phyloP scores from a whole-genome alignment of 2,797 vertebrate species.

The Ceyx erithaca region DNA sequence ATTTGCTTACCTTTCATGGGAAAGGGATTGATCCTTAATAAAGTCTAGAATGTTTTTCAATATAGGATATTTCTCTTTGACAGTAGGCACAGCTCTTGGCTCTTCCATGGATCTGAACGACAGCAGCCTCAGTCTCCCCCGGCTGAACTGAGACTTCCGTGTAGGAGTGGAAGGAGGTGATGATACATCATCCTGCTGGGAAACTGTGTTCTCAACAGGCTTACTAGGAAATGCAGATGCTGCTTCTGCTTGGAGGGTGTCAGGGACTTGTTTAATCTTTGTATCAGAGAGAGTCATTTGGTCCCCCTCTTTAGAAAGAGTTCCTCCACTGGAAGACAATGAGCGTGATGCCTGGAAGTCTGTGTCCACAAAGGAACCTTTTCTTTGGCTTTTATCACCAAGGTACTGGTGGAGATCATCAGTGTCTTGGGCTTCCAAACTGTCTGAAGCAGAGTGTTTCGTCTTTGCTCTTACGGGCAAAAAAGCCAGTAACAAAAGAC shows the following conservation, averaged over 20 bases:
- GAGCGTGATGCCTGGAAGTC: conserved; percentile 84
- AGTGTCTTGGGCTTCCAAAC: conserved; percentile 2
- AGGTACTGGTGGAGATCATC: conserved; percentile 6
- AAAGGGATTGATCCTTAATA: conserved; percentile 91
- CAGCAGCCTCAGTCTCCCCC: conserved; percentile 91
- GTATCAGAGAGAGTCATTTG: background rate
- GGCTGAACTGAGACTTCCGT: conserved; percentile 86
- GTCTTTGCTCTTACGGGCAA: conserved; percentile 73
- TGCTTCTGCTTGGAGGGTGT: conserved; percentile 27
- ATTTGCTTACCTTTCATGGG: conserved; percentile 82
- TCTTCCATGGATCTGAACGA: conserved; percentile 94
- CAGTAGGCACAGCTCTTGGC: conserved; percentile 81
- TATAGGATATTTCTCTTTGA: conserved; percentile 91
- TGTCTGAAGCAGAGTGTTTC: conserved; percentile 55
- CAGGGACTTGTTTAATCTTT: conserved; percentile 27
- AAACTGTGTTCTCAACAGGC: conserved; percentile 77
- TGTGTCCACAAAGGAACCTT: conserved; percentile 83
- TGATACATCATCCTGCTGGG: conserved; percentile 78
- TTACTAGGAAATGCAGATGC: conserved; percentile 49
- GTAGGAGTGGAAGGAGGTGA: conserved; percentile 87
- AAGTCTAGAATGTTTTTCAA: conserved; percentile 91
- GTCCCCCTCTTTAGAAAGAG: conserved; percentile 2
- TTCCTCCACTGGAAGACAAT: background rate
- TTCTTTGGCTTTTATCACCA: conserved; percentile 70
- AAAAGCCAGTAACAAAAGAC: conserved; percentile 90